These are phyloP conservation scores for Deroplatys truncata DNA, from an alignment of 2,888 invertebrate species.

Conservation along the genomic window DNA sequence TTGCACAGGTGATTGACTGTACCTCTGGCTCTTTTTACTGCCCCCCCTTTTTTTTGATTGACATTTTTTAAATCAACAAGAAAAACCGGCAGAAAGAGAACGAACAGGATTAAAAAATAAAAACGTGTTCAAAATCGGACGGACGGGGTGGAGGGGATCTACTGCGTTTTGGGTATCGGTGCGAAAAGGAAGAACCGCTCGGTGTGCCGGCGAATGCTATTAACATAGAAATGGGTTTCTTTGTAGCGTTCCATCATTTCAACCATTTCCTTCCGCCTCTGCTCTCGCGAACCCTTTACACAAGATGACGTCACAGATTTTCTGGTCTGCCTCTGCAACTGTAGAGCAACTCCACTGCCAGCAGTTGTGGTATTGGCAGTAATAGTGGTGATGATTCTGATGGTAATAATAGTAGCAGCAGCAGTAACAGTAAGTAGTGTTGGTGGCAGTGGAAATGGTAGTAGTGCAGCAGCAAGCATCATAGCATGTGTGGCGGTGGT, in stretches of 20 bases:
- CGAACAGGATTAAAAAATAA: neutral
- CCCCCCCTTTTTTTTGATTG: neutral
- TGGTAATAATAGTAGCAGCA: too few species aligned
- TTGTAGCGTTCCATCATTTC: neutral
- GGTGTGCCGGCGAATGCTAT: neutral
- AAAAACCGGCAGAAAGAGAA: neutral
- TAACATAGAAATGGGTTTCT: neutral
- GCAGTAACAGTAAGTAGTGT: too few species aligned
- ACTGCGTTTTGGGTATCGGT: neutral
- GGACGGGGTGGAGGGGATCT: neutral
- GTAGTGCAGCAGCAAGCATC: too few species aligned
- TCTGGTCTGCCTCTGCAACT: too few species aligned
- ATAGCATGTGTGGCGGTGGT: too few species aligned
- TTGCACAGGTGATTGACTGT: conserved; percentile 4
- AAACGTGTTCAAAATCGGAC: neutral
- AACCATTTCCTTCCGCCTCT: neutral
- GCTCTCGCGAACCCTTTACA: neutral
- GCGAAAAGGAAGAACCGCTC: neutral
- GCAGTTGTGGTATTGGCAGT: too few species aligned
- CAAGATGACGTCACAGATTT: neutral
- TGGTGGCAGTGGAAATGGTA: too few species aligned
- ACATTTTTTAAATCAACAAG: neutral
- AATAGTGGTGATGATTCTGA: too few species aligned
- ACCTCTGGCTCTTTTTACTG: neutral
- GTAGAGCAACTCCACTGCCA: too few species aligned